These are phyloP conservation scores for Dendroctonus valens DNA, from an alignment of 1,140 invertebrate genomes.

Conservation along the genomic window DNA sequence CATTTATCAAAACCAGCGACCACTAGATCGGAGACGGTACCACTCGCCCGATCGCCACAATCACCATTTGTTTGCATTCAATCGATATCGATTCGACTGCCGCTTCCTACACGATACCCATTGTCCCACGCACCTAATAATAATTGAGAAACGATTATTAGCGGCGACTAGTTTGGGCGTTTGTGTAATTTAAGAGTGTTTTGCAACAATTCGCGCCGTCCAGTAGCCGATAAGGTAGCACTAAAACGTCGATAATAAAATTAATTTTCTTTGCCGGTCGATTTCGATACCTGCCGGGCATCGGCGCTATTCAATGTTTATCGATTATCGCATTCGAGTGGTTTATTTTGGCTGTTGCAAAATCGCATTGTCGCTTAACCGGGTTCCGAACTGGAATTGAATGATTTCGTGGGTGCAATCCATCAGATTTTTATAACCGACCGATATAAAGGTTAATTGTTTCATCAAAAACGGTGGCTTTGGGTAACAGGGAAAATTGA, in stretches of 20 bases:
- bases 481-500: too few relatives aligned
- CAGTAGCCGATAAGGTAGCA: conserved; percentile 27
- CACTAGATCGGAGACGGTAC: background rate
- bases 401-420: too few relatives aligned
- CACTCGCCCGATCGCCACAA: background rate
- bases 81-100: background rate
- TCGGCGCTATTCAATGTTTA: background rate
- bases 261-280: conserved; percentile 16
- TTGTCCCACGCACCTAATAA: conserved; percentile 17
- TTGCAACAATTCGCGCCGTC: conserved; percentile 17
- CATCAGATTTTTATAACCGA: too few relatives aligned
- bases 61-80: too few relatives aligned
- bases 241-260: conserved; percentile 23
- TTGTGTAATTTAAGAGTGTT: conserved; percentile 14
- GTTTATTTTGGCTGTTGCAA: too few relatives aligned
- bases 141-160: conserved; percentile 21
- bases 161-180: conserved; percentile 14
- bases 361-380: too few relatives aligned
- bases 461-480: too few relatives aligned
- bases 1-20: conserved; percentile 15
- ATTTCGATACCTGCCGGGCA: conserved; percentile 16
- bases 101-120: background rate
- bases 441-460: too few relatives aligned
- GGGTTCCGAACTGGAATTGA: too few relatives aligned
- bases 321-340: background rate